A percentile compares a stretch with the other conserved stretches of the same genome.
Conservation (phyloP, 1,140 invertebrate species). For the Musca domestica region DNA sequence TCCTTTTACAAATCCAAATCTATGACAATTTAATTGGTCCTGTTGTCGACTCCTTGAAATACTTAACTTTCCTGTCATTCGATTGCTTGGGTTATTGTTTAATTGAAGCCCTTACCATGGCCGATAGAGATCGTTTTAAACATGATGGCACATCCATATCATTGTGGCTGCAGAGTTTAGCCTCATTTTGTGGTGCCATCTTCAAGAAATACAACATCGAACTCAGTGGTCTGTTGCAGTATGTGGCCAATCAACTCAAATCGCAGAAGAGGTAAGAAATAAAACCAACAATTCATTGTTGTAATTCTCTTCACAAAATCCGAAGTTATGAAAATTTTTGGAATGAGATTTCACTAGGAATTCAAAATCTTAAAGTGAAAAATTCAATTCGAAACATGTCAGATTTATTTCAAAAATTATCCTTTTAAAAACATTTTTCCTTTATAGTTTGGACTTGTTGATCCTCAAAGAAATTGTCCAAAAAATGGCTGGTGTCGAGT, state of each 20-base stretch:
- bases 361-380: too few relatives aligned
- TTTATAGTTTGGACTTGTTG: conserved; percentile 82
- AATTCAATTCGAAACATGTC: too few relatives aligned
- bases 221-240: conserved; percentile 90
- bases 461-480: conserved; percentile 97
- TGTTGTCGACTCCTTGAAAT: conserved; percentile 97
- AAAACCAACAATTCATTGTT: background rate
- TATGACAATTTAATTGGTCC: conserved; percentile 97
- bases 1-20: conserved; percentile 89
- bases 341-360: too few relatives aligned
- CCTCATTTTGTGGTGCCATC: conserved; percentile 91
- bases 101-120: conserved; percentile 82
- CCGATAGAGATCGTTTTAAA: conserved; percentile 75
- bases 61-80: conserved; percentile 91
- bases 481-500: conserved; percentile 99
- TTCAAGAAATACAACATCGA: conserved; percentile 98
- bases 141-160: conserved; percentile 92
- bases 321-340: too few relatives aligned
- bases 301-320: too few relatives aligned
- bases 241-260: conserved; percentile 96
- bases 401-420: too few relatives aligned
- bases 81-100: conserved; percentile 96
- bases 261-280: conserved; percentile 80
- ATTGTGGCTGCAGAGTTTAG: conserved; percentile 90
- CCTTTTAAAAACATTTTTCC: too few relatives aligned